phyloP scores from a whole-genome alignment of 2,888 invertebrate species.

The Meandrusa payeni region DNA sequence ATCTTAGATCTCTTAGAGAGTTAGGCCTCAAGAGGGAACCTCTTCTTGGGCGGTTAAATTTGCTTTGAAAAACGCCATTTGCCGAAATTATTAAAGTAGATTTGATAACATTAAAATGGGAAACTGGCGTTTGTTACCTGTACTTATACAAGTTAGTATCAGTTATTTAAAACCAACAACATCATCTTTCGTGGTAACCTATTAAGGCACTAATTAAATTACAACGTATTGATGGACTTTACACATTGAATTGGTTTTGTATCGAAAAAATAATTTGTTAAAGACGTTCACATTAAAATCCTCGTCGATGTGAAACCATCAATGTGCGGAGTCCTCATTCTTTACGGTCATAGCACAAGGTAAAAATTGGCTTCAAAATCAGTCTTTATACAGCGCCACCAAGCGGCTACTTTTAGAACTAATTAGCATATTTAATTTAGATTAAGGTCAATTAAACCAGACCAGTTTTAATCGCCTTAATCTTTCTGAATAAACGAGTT shows the following conservation, averaged over 20 bases:
- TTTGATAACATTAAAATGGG: no score
- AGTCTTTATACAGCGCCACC: constrained; percentile 19
- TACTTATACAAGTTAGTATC: no score
- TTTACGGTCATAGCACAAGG: constrained; percentile 14
- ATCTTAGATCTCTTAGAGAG: no score
- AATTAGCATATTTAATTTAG: neutral
- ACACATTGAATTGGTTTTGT: neutral
- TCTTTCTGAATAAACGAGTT: no score
- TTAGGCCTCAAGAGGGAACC: no score
- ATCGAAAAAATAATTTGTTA: neutral
- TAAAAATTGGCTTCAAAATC: constrained; percentile 20
- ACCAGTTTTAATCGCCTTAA: no score
- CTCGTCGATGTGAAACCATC: constrained; percentile 5
- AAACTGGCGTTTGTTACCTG: no score
- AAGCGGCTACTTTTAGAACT: constrained; percentile 1
- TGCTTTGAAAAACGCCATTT: no score
- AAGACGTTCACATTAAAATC: neutral
- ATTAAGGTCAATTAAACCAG: no score
- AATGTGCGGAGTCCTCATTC: neutral
- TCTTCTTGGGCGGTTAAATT: no score
- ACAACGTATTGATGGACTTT: neutral
- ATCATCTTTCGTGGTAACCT: constrained; percentile 3
- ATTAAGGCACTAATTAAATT: constrained; percentile 22
- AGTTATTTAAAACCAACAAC: constrained; percentile 7
- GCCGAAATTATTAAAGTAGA: no score